These are phyloP conservation scores for Diabrotica balteata DNA, from an alignment of 2,888 invertebrate species.

Conservation along the genomic window DNA sequence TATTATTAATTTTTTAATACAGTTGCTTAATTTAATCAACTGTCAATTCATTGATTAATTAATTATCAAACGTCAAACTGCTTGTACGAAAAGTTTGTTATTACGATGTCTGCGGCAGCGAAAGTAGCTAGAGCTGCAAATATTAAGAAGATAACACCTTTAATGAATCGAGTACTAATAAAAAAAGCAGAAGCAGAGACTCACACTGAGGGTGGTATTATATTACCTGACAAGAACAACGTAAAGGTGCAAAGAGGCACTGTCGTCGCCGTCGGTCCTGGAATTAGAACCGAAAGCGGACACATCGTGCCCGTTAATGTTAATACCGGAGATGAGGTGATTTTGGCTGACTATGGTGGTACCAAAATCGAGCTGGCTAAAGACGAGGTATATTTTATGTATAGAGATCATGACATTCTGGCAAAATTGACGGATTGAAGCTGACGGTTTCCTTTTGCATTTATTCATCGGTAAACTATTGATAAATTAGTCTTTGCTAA, in stretches of 20 bases:
- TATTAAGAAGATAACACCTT: conserved; percentile 44
- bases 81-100: no score
- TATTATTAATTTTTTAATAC: no score
- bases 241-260: conserved; percentile 40
- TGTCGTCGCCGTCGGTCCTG: conserved; percentile 51
- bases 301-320: conserved; percentile 61
- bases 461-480: neutral
- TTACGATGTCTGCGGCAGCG: conserved; percentile 15
- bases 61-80: neutral
- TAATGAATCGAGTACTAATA: conserved; percentile 48
- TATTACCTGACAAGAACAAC: conserved; percentile 46
- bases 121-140: conserved; percentile 33
- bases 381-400: conserved; percentile 86
- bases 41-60: no score
- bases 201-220: conserved; percentile 48
- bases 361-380: conserved; percentile 90
- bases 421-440: conserved; percentile 76
- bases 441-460: conserved; percentile 5
- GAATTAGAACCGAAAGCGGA: conserved; percentile 68
- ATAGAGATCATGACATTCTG: conserved; percentile 92
- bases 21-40: no score
- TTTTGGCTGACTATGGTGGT: conserved; percentile 96
- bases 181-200: conserved; percentile 42
- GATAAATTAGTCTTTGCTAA: no score
- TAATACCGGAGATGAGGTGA: conserved; percentile 88